These are phyloP conservation scores for Passer montanus DNA, from an alignment of 2,113 vertebrate species.

Conservation along the genomic window DNA sequence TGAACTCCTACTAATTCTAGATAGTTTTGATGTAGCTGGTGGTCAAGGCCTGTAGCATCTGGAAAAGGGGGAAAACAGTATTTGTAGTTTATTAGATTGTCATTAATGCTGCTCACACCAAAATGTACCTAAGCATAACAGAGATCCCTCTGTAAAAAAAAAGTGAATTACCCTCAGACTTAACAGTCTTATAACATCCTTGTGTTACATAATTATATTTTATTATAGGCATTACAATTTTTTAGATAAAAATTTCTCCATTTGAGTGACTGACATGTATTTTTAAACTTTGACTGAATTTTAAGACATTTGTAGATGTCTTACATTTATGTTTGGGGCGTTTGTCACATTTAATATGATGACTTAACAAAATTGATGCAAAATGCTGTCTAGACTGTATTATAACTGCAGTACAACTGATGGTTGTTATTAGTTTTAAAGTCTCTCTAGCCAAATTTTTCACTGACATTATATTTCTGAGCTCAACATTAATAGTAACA, in stretches of 20 bases:
- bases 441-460: background rate
- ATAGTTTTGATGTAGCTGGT: background rate
- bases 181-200: background rate
- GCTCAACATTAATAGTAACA: background rate
- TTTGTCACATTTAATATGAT: background rate
- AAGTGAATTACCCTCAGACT: background rate
- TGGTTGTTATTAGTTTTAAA: background rate
- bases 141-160: background rate
- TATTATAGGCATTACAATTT: background rate
- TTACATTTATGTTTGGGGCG: background rate
- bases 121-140: background rate
- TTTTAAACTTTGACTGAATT: background rate
- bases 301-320: background rate
- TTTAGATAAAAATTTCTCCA: background rate
- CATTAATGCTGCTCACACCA: background rate
- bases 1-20: background rate
- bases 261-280: background rate
- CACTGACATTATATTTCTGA: background rate
- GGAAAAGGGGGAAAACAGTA: background rate
- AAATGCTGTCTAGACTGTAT: background rate
- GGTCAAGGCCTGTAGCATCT: background rate
- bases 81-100: background rate
- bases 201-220: background rate
- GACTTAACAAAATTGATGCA: background rate
- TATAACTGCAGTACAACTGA: background rate